phyloP scores from a whole-genome alignment of 2,797 vertebrate genomes.

The Mormyrus hasselquistii region DNA sequence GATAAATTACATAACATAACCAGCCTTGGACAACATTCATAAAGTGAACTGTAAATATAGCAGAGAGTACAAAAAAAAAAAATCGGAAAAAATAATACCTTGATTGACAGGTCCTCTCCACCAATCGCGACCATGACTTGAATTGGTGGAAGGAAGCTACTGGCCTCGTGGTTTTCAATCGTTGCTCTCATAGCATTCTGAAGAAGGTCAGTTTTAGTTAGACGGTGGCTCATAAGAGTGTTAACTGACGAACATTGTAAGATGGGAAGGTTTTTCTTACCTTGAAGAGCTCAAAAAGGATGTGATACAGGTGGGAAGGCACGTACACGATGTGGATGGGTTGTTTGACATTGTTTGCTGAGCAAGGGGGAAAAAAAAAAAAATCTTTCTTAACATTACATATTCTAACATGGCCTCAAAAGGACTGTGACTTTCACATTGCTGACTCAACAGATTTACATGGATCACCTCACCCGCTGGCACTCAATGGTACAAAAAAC shows the following conservation, averaged over 20 bases:
- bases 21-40: background rate
- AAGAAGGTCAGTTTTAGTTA: background rate
- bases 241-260: background rate
- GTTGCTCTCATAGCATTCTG: conserved; percentile 94
- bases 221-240: conserved; percentile 12
- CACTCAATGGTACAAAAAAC: background rate
- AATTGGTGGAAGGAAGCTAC: conserved; percentile 68
- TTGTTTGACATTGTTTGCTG: conserved; percentile 63
- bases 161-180: conserved; percentile 77
- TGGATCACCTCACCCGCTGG: background rate
- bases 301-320: conserved; percentile 91
- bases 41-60: background rate
- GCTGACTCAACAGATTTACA: background rate
- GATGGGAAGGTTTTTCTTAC: conserved; percentile 44
- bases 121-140: conserved; percentile 82
- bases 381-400: background rate
- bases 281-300: conserved; percentile 96
- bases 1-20: background rate
- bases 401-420: background rate
- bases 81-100: conserved; percentile 46
- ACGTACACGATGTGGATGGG: conserved; percentile 82
- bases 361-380: background rate
- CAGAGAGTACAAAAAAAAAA: background rate
- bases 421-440: background rate
- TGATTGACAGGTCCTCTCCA: conserved; percentile 86